Conservation (phyloP, 2,888 invertebrate genomes). For the Bruchidius siliquastri region DNA sequence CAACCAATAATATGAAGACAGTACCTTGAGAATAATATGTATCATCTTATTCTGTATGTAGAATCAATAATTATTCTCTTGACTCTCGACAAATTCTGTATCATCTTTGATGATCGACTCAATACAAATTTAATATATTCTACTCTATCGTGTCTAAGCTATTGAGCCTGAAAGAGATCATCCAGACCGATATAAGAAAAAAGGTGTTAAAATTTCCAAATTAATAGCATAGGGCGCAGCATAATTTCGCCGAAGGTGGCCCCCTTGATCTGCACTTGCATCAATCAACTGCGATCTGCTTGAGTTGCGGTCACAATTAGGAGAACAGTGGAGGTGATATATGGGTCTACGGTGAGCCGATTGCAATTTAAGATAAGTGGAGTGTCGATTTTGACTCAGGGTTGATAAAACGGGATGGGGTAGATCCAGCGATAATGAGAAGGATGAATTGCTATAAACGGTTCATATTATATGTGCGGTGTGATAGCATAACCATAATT, state of each 20-base stretch:
- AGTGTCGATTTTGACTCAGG: background rate
- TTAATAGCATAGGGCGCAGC: constrained; percentile 18
- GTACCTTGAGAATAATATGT: too few relatives aligned
- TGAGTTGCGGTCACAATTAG: constrained; percentile 16
- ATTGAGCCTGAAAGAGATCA: background rate
- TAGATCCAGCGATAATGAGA: background rate
- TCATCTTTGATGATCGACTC: too few relatives aligned
- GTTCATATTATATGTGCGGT: too few relatives aligned
- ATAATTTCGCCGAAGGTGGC: constrained; percentile 13
- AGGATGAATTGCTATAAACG: background rate
- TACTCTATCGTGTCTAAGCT: background rate
- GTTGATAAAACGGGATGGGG: background rate
- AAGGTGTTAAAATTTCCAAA: constrained; percentile 22
- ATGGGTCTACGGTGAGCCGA: background rate
- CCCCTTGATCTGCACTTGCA: constrained; percentile 4
- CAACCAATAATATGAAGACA: too few relatives aligned
- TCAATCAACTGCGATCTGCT: constrained; percentile 11
- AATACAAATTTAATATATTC: too few relatives aligned
- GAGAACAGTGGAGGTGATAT: background rate
- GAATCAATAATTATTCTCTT: too few relatives aligned
- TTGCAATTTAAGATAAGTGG: background rate
- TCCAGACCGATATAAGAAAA: constrained; percentile 18
- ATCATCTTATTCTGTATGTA: too few relatives aligned
- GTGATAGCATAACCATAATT: too few relatives aligned
- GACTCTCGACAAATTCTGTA: background rate